A percentile compares a stretch with the other conserved stretches of the same genome.
phyloP scores from a whole-genome alignment of 2,113 vertebrate genomes.

The Odobenus rosmarus region DNA sequence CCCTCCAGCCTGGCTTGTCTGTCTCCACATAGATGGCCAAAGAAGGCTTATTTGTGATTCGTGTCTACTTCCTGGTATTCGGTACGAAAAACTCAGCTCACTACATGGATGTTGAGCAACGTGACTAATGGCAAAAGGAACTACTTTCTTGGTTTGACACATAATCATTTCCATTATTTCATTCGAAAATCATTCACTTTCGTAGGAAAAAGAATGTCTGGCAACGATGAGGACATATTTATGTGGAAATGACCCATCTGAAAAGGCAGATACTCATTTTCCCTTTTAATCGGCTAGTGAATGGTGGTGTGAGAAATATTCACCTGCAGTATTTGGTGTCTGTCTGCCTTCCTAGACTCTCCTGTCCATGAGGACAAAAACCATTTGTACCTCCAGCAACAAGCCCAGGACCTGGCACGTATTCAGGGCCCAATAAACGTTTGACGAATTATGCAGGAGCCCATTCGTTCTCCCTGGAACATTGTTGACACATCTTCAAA shows the following conservation, averaged over 20 bases:
- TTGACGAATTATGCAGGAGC: too few relatives aligned
- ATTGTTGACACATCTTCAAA: neutral
- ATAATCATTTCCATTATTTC: neutral
- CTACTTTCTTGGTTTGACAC: neutral
- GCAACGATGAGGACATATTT: neutral
- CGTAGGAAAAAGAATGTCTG: neutral
- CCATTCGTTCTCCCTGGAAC: neutral
- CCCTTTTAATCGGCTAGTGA: fast-evolving
- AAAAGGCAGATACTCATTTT: neutral
- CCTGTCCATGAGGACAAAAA: neutral
- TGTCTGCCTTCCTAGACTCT: neutral
- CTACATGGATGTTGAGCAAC: neutral
- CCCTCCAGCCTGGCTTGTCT: neutral
- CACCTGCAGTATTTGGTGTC: neutral
- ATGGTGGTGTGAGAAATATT: neutral
- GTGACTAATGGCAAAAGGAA: neutral
- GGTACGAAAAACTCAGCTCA: neutral
- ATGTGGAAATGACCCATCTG: neutral
- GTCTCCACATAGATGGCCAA: fast-evolving
- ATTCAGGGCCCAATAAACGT: too few relatives aligned
- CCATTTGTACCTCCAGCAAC: fast-evolving
- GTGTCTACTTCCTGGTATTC: neutral
- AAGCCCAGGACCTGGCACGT: fast-evolving
- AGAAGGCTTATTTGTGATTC: neutral
- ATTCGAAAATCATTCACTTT: neutral